Percentiles rank a stretch among this genome's conserved stretches.
These are phyloP conservation scores for Amorpha juglandis DNA, from an alignment of 2,888 invertebrate species.

Conservation along the genomic window DNA sequence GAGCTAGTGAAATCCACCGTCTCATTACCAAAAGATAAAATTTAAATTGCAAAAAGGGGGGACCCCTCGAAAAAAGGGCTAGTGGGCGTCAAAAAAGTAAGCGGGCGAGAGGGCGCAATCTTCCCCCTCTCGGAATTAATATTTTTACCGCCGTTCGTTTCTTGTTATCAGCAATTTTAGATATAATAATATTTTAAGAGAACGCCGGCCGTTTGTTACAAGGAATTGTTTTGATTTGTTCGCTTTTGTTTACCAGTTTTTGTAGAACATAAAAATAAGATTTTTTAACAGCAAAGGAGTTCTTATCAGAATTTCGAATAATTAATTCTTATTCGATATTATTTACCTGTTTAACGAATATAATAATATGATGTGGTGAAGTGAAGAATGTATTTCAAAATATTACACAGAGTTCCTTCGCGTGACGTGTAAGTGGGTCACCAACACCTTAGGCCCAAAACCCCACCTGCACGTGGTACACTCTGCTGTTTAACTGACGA, in stretches of 20 bases:
- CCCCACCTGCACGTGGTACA: too few species aligned
- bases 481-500: too few species aligned
- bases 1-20: conserved; percentile 43
- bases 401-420: too few species aligned
- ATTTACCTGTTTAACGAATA: too few species aligned
- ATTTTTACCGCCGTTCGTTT: conserved; percentile 66
- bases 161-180: conserved; percentile 60
- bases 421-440: too few species aligned
- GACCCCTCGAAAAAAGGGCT: conserved; percentile 75
- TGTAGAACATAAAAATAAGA: conserved; percentile 3
- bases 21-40: conserved; percentile 78
- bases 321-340: background rate
- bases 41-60: conserved; percentile 77
- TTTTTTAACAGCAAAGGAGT: background rate
- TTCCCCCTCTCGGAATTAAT: conserved; percentile 57
- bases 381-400: too few species aligned
- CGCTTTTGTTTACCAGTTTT: conserved; percentile 14
- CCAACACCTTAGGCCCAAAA: too few species aligned
- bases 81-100: conserved; percentile 76
- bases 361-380: too few species aligned
- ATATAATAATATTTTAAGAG: conserved; percentile 33
- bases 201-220: conserved; percentile 32
- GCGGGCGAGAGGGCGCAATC: conserved; percentile 31
- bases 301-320: background rate
- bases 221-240: conserved; percentile 32